Evolutionary conservation across 2,113 vertebrate genomes (phyloP), one percentile per base, ranked within the genome.

Genomic region (Aplodontia rufa): DNA sequence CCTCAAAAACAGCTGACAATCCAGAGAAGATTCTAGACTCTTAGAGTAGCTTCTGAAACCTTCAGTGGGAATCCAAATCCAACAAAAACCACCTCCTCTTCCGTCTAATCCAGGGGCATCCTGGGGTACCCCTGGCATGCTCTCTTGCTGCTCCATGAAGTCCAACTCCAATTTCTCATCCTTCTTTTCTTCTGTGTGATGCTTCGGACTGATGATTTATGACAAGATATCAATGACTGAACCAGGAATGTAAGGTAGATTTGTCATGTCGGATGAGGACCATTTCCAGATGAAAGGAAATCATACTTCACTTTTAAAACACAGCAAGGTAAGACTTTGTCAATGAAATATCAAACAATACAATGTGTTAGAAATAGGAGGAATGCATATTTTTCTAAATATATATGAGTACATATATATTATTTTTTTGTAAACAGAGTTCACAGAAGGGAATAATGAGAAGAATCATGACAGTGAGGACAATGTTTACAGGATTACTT

Each of bases 271-370:
- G 80, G 20, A 2, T 71, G 45, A 37, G 9, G 14, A 45, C 51
- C n/a, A 14, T 58, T 92, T 91, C 60, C 42, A 86, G 51, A 58
- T 47, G 58, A 72, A 58, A 51, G 16, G 11, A 87, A 87, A 58
- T 72, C 19, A 75, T 30, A 42, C 22, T 35, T 64, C 69, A 51
- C 28, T 66, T 79, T 80, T 47, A 6, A 51, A 83, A 49, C 45
- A 87, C 2, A 51, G 30, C 28, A 78, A 72, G 14, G 30, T 22
- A 78, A 72, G 14, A 24, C 30, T 30, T 93, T 94, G 45, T 32
- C n/a, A 89, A 55, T 60, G 45, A 76, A 74, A 58, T 71, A 58
- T 68, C n/a, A 79, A 60, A 26, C 3, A 49, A 35, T 82, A 8
- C 10, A 72, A 62, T 19, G 19, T 14, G 30, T 62, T 42, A 62